Evolutionary conservation across 2,113 vertebrate species (phyloP).

Genomic region (Thunnus thynnus): DNA sequence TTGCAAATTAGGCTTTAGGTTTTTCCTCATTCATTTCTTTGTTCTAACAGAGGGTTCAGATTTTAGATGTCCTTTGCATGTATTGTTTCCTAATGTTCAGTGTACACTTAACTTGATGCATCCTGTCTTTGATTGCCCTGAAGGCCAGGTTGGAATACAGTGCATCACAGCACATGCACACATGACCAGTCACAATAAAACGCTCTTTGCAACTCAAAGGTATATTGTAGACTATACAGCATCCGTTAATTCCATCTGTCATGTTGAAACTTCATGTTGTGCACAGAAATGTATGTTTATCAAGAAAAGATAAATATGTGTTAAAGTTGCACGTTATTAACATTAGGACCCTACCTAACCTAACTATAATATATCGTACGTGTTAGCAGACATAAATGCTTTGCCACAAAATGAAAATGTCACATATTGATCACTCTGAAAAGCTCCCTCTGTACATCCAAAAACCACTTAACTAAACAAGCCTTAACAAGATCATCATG

Average conservation of each 20-base stretch:
- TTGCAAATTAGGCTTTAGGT: constrained; percentile 8
- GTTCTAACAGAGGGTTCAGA: neutral
- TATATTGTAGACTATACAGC: neutral
- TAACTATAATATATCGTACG: no score
- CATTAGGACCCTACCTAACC: no score
- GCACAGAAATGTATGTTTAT: neutral
- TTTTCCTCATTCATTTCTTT: constrained; percentile 2
- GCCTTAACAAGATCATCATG: neutral
- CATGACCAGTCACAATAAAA: neutral
- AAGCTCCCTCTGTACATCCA: neutral
- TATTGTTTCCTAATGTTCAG: neutral
- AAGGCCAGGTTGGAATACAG: neutral
- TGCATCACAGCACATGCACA: neutral
- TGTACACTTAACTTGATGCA: neutral
- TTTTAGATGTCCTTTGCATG: neutral
- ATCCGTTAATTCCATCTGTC: neutral
- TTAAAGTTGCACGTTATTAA: no score
- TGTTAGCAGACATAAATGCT: neutral
- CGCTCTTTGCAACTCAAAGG: neutral
- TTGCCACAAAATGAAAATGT: neutral
- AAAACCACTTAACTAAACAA: neutral
- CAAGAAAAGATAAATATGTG: neutral
- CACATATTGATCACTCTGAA: neutral
- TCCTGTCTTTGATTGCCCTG: neutral
- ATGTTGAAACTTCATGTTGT: neutral